Evolutionary conservation across 1,140 invertebrate species (phyloP), one percentile per base, ranked within the genome.

Genomic region (Eciton burchellii): DNA sequence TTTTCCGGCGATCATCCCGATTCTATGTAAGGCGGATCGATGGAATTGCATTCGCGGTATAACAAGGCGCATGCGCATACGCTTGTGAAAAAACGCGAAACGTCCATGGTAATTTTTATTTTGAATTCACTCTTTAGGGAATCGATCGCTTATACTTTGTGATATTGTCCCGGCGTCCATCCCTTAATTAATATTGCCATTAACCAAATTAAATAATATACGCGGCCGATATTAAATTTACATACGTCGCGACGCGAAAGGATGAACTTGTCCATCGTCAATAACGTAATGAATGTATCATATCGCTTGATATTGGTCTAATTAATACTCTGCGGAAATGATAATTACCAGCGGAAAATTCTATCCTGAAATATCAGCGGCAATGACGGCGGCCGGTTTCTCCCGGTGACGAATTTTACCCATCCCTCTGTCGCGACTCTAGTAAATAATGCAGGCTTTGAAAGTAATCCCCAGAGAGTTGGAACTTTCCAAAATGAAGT

Each of bases 401-500:
- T 63, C n/a, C n/a, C 8, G 12, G 35, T 72, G 70, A 63, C 57
- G 45, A 79, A 72, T 68, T 65, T 68, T 26, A 56, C 49, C 35
- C 57, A 49, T 45, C 60, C 49, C 81, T 52, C 12, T 29, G 77
- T 79, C 52, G 41, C 63, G 57, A 3, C 56, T 68, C 45, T 74
- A 73, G 84, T 89, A 90, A 90, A 90, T 89, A 84, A 90, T 90
- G 86, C 72, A 90, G 68, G 81, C 68, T 62, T 45, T 79, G 63
- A 84, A 86, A 90, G 88, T 72, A 82, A 82, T 81, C 83, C 68
- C 60, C 71, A 59, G 82, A 77, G 82, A 73, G 74, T 52, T 88
- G 60, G 70, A 90, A 90, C 88, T 90, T 91, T 87, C 79, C 81
- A 90, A 89, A 89, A 88, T 89, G 83, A 91, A 90, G 90, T 90